Percentiles rank a stretch among this genome's conserved stretches.
Evolutionary conservation across 2,113 vertebrate genomes (phyloP).

Genomic region (Scalopus aquaticus): DNA sequence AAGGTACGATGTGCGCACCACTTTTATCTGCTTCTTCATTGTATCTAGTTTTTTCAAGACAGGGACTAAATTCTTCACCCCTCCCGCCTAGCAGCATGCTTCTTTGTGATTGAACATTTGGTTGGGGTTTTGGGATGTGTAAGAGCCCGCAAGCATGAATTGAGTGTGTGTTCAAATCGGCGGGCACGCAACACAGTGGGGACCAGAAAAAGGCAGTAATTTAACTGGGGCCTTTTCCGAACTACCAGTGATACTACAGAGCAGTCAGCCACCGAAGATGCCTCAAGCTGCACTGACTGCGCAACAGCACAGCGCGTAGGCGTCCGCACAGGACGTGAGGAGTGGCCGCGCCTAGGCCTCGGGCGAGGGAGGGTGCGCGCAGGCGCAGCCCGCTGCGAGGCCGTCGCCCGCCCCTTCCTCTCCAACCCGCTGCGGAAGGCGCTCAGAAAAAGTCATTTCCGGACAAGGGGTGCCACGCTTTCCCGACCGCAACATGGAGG

Average conservation of each 20-base stretch:
- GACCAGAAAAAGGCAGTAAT: neutral
- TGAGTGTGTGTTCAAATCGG: neutral
- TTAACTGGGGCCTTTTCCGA: neutral
- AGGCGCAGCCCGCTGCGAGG: neutral
- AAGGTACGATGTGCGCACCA: no score
- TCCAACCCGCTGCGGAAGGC: neutral
- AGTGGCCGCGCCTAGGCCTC: neutral
- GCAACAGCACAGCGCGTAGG: neutral
- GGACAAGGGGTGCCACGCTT: neutral
- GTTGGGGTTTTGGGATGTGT: no score
- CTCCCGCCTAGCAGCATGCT: neutral
- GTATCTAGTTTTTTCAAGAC: neutral
- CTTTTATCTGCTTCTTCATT: neutral
- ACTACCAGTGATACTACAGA: neutral
- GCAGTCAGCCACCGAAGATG: accelerated
- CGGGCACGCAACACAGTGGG: neutral
- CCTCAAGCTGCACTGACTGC: accelerated
- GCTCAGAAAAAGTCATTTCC: neutral
- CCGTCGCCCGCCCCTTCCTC: accelerated
- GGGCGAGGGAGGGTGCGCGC: neutral
- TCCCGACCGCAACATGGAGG: constrained; percentile 46
- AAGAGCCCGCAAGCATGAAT: neutral
- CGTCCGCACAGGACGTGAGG: accelerated
- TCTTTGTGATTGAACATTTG: neutral
- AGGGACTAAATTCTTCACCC: neutral